Evolutionary conservation across 2,888 invertebrate genomes (phyloP).

Genomic region (Heliothis peltigera): DNA sequence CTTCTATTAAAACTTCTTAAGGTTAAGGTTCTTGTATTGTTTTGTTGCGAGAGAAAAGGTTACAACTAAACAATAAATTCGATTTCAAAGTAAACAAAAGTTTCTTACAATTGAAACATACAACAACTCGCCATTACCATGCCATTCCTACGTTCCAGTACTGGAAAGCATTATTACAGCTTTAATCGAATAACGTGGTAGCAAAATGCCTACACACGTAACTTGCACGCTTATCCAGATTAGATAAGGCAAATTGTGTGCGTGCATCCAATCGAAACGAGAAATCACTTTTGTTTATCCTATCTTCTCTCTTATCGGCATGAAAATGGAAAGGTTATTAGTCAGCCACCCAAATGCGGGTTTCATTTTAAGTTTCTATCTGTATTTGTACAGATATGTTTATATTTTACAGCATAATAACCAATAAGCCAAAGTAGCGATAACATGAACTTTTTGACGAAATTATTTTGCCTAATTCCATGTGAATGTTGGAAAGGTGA

Average conservation of each 20-base stretch:
- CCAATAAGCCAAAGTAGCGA: too few relatives aligned
- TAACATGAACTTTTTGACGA: too few relatives aligned
- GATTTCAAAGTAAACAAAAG: too few relatives aligned
- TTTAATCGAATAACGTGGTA: constrained; percentile 2
- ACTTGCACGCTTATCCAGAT: constrained; percentile 1
- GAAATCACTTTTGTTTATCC: constrained; percentile 2
- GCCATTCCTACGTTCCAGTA: background rate
- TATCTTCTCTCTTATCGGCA: constrained; percentile 1
- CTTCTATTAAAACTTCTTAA: background rate
- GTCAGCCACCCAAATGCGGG: background rate
- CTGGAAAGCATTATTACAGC: background rate
- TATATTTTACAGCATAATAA: too few relatives aligned
- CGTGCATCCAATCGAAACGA: constrained; percentile 1
- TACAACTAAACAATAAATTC: too few relatives aligned
- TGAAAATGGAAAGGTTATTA: background rate
- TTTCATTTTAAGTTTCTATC: background rate
- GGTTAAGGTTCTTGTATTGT: too few relatives aligned
- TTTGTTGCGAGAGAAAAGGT: too few relatives aligned
- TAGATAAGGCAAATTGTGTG: constrained; percentile 2
- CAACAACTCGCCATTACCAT: background rate
- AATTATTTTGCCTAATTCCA: too few relatives aligned
- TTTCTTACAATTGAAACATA: too few relatives aligned
- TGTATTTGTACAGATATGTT: background rate
- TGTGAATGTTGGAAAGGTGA: too few relatives aligned
- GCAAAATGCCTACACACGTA: constrained; percentile 1